phyloP scores from a whole-genome alignment of 2,888 invertebrate species.

The Bombylius major region DNA sequence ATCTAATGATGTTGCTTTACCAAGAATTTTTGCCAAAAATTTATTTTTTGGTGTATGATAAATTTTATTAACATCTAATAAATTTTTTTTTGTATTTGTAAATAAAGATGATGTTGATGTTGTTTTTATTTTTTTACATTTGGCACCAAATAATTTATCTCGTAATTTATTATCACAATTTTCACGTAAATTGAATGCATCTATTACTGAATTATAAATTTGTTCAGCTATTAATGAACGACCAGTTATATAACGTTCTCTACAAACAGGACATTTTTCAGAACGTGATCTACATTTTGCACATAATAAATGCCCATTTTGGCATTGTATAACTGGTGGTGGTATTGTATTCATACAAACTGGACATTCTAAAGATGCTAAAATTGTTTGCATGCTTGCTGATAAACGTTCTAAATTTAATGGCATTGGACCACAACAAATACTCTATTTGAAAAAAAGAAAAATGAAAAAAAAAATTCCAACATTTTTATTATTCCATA shows the following conservation, averaged over 20 bases:
- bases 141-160: slow-evolving; percentile 37
- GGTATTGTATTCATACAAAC: slow-evolving; percentile 49
- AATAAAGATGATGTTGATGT: neutral
- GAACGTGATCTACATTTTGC: slow-evolving; percentile 46
- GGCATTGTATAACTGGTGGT: slow-evolving; percentile 51
- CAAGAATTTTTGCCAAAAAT: slow-evolving; percentile 38
- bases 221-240: slow-evolving; percentile 44
- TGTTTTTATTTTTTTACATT: slow-evolving; percentile 12
- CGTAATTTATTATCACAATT: slow-evolving; percentile 36
- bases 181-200: slow-evolving; percentile 38
- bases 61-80: slow-evolving; percentile 14
- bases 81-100: neutral
- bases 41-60: slow-evolving; percentile 35
- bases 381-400: slow-evolving; percentile 39
- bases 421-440: slow-evolving; percentile 46
- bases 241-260: slow-evolving; percentile 41
- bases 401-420: slow-evolving; percentile 41
- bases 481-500: neutral
- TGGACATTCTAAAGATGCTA: slow-evolving; percentile 48
- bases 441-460: slow-evolving; percentile 21
- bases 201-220: slow-evolving; percentile 40
- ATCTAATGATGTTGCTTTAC: slow-evolving; percentile 40
- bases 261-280: slow-evolving; percentile 49
- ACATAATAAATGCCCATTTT: slow-evolving; percentile 52
- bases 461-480: neutral